Evolutionary conservation across 2,797 vertebrate genomes (phyloP).

Genomic region (Botia almorhae): DNA sequence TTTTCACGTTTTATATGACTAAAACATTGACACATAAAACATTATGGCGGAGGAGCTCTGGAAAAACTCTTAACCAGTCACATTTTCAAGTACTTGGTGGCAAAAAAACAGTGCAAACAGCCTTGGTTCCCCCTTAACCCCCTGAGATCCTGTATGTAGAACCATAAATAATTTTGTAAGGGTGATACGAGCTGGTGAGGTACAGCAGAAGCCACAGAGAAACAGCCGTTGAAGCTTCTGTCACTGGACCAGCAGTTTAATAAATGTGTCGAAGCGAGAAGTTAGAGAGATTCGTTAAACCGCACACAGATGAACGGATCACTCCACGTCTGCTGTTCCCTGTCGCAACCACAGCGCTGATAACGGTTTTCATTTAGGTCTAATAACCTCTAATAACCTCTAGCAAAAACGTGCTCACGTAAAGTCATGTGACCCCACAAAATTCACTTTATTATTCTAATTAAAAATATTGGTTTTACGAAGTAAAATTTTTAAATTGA

Average conservation of each 20-base stretch:
- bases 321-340: constrained; percentile 66
- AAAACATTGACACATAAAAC: too few relatives aligned
- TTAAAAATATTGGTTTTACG: constrained; percentile 38
- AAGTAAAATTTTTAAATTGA: not conserved
- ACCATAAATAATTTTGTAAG: not conserved
- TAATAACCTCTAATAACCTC: constrained; percentile 74
- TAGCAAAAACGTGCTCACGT: constrained; percentile 57
- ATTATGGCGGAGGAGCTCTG: too few relatives aligned
- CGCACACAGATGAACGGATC: constrained; percentile 74
- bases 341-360: constrained; percentile 72
- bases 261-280: constrained; percentile 41
- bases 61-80: constrained; percentile 1
- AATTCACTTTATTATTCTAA: constrained; percentile 4
- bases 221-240: constrained; percentile 29
- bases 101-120: not conserved
- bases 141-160: not conserved
- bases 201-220: constrained; percentile 36
- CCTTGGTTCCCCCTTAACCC: not conserved
- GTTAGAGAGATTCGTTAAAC: constrained; percentile 69
- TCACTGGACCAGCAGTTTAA: constrained; percentile 41
- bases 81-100: not conserved
- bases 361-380: constrained; percentile 68
- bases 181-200: not conserved
- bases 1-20: too few relatives aligned
- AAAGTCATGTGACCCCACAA: constrained; percentile 12